phyloP scores from a whole-genome alignment of 2,113 vertebrate species.

The Campylorhamphus procurvoides region DNA sequence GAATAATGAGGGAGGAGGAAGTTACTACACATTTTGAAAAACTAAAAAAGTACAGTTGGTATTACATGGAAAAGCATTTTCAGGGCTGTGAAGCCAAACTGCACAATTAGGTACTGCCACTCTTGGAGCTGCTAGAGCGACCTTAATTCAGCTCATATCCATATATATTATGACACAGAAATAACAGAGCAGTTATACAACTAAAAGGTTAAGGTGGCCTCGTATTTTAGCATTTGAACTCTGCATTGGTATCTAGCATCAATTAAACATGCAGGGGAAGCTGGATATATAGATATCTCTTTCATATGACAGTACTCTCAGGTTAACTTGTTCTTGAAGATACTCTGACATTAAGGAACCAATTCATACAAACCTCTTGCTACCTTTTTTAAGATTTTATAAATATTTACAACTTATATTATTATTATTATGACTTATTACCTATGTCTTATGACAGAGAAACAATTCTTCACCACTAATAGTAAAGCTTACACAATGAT shows the following conservation, averaged over 20 bases:
- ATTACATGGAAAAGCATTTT: neutral
- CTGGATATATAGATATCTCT: neutral
- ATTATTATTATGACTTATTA: too few species aligned
- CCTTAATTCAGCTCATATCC: neutral
- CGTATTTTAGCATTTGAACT: neutral
- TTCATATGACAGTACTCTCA: fast-evolving
- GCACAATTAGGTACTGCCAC: neutral
- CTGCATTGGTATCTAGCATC: neutral
- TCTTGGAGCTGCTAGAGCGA: neutral
- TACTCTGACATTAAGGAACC: neutral
- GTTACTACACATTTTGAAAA: neutral
- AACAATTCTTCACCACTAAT: neutral
- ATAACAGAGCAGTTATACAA: neutral
- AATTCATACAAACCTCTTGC: neutral
- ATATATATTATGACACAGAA: neutral
- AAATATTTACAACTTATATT: neutral
- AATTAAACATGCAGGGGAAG: neutral
- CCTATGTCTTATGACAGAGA: neutral
- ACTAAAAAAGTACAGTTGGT: neutral
- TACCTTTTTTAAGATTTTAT: neutral
- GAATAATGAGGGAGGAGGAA: neutral
- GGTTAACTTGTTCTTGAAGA: neutral
- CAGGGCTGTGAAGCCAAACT: neutral
- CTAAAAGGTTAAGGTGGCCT: neutral
- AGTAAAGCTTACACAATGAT: neutral